Base-by-base conservation (phyloP, 2,888 invertebrate species). In the Parelbella ahira region DNA sequence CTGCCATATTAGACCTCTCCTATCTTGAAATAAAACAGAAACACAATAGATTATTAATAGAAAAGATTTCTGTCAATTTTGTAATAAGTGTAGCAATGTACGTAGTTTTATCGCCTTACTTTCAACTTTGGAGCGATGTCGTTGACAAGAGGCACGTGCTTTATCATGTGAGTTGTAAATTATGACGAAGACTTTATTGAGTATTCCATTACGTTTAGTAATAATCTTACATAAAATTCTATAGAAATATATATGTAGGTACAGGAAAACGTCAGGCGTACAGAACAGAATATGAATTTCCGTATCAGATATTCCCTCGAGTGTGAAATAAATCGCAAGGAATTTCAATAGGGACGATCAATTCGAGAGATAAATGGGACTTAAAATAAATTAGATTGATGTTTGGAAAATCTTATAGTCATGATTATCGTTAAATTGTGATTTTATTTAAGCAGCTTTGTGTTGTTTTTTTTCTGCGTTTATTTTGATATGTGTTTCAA, bases 311-410 rank as follows among this genome's bases (percentile, higher is more conserved):
- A 32, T 32, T 32, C 39, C 25, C 24, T 25, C 9, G 39, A 20
- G 24, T 13, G 19, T 27, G 27, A 27, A 19, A 33, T 41, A 41
- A 41, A 41, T 32, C 32, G 39, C 32, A 7, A n/a, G 18, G 20
- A 25, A 41, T 33, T 15, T 20, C 25, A 27, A 41, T 41, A 41
- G 41, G 32, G 33, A 33, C 27, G 27, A 41, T 41, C 33, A 33
- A 27, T 41, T 41, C 21, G 20, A 21, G 27, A 33, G 41, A 41
- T 41, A 33, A 41, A 41, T 27, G 41, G 27, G 9, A 33, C 20
- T 20, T 8, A 41, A 41, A 33, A 41, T 32, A 33, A 27, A 20
- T 21, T 32, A 33, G 41, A 41, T 41, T 5, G 25, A 41, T 41
- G 33, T 41, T 20, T 5, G 9, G 2, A 13, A 25, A 13, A 13